Evolutionary conservation across 2,797 vertebrate genomes (phyloP).

Genomic region (Dipus sagitta): DNA sequence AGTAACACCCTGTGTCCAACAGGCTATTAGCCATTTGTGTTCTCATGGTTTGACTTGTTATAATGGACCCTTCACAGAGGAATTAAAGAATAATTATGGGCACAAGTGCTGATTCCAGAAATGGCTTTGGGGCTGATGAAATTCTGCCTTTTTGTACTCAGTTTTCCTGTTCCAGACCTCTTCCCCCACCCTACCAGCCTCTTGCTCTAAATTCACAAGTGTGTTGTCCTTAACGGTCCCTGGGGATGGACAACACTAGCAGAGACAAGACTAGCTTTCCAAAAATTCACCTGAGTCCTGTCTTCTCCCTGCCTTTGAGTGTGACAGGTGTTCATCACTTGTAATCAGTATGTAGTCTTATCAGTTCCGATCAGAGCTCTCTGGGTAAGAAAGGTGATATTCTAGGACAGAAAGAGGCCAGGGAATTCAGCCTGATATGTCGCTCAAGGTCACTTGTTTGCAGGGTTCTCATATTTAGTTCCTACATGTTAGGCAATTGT

Average conservation of each 20-base stretch:
- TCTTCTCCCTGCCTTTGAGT: constrained; percentile 72
- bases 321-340: constrained; percentile 67
- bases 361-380: constrained; percentile 76
- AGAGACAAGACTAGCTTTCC: constrained; percentile 66
- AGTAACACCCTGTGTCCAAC: constrained; percentile 58
- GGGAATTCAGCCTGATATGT: constrained; percentile 64
- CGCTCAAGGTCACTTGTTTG: constrained; percentile 85
- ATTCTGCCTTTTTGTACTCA: constrained; percentile 18
- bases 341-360: constrained; percentile 76
- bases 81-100: constrained; percentile 37
- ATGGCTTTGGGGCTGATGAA: constrained; percentile 53
- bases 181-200: background rate
- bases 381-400: constrained; percentile 73
- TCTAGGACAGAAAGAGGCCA: constrained; percentile 79
- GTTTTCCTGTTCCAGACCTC: constrained; percentile 44
- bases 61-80: constrained; percentile 46
- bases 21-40: constrained; percentile 41
- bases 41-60: constrained; percentile 35
- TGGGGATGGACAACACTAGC: background rate
- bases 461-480: constrained; percentile 67
- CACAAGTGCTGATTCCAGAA: constrained; percentile 63
- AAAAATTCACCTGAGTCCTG: constrained; percentile 40
- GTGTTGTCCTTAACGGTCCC: constrained; percentile 35
- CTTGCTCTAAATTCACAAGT: constrained; percentile 73
- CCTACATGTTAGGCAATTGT: constrained; percentile 61